Evolutionary conservation across 2,797 vertebrate genomes (phyloP).

Genomic region (Catharus ustulatus): DNA sequence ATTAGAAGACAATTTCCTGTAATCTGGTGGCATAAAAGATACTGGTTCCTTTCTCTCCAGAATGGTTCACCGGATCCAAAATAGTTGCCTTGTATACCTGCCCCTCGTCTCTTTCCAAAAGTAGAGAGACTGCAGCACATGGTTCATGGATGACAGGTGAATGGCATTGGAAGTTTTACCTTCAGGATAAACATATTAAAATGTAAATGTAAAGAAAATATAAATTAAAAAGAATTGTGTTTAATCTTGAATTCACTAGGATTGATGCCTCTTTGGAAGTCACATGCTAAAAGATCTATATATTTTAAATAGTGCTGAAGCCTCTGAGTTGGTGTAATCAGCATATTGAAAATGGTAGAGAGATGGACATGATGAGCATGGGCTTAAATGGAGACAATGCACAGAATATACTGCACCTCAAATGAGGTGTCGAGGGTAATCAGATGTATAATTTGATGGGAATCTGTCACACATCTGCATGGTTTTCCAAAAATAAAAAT

Average conservation of each 20-base stretch:
- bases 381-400: not conserved
- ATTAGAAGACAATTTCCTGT: not conserved
- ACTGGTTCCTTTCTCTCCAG: not conserved
- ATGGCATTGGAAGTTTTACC: not conserved
- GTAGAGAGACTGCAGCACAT: not conserved
- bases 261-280: not conserved
- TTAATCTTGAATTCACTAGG: not conserved
- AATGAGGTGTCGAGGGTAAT: not conserved
- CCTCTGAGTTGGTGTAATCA: not conserved
- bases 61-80: not conserved
- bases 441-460: not conserved
- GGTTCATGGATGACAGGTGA: not conserved
- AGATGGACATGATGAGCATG: not conserved
- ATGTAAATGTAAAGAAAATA: not conserved
- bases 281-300: not conserved
- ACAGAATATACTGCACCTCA: not conserved
- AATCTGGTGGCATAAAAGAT: not conserved
- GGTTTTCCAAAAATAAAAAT: slow-evolving; percentile 15
- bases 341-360: not conserved
- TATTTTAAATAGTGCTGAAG: not conserved
- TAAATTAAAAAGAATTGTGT: not conserved
- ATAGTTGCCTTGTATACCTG: not conserved
- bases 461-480: not conserved
- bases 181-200: not conserved
- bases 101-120: not conserved